These are phyloP conservation scores for Agrilus cyanescens DNA, from an alignment of 2,888 invertebrate genomes.

Conservation along the genomic window DNA sequence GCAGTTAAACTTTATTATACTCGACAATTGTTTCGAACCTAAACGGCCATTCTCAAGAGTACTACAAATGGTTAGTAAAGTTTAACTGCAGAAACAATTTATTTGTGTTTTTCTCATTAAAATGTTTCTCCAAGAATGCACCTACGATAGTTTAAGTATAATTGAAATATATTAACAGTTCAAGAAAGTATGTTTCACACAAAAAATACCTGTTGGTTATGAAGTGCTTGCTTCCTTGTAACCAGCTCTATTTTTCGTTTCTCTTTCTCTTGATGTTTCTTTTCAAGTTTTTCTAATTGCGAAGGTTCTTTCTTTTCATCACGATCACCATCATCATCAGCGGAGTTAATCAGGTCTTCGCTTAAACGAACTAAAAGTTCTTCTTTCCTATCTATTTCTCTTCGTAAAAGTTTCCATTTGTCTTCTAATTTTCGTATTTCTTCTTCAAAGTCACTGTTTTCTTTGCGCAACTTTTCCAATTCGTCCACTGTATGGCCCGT, in stretches of 20 bases:
- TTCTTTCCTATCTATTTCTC: slow-evolving; percentile 44
- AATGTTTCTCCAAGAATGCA: no score
- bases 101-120: no score
- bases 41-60: no score
- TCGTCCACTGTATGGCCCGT: slow-evolving; percentile 23
- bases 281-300: slow-evolving; percentile 49
- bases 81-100: no score
- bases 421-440: slow-evolving; percentile 41
- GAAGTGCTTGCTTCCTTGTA: no score
- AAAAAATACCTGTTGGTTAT: no score
- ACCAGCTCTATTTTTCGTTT: slow-evolving; percentile 17
- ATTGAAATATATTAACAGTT: no score
- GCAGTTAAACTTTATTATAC: no score
- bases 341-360: slow-evolving; percentile 26
- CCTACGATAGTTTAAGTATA: no score
- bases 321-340: slow-evolving; percentile 8
- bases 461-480: slow-evolving; percentile 44
- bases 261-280: slow-evolving; percentile 50
- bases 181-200: no score
- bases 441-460: slow-evolving; percentile 42
- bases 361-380: slow-evolving; percentile 42
- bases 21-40: no score
- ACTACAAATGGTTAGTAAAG: no score
- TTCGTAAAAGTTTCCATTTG: slow-evolving; percentile 42
- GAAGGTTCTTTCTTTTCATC: slow-evolving; percentile 14